phyloP scores from a whole-genome alignment of 2,113 vertebrate genomes.

The Poeciliopsis prolifica region DNA sequence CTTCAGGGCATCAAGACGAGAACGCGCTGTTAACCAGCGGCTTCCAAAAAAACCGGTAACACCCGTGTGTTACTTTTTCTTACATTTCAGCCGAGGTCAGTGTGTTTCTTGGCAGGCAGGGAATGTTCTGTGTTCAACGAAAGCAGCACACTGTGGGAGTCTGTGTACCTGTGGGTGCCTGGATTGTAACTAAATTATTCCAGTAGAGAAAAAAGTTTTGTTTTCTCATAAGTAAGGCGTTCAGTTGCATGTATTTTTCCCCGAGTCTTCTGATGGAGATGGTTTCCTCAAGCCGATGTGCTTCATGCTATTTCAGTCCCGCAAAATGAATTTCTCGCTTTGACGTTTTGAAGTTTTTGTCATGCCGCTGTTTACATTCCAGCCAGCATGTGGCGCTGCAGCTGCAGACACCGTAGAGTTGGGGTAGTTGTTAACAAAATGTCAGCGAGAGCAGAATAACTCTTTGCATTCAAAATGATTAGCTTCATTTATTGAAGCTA shows the following conservation, averaged over 20 bases:
- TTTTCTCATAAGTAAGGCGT: not conserved
- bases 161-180: not conserved
- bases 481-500: too few relatives aligned
- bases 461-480: not conserved
- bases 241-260: not conserved
- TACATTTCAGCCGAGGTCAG: not conserved
- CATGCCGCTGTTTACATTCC: not conserved
- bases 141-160: not conserved
- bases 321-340: not conserved
- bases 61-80: not conserved
- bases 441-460: not conserved
- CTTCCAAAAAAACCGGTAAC: not conserved
- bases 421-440: not conserved
- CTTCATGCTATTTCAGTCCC: not conserved
- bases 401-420: not conserved
- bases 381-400: not conserved
- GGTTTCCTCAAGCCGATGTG: not conserved
- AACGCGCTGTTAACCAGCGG: not conserved
- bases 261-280: not conserved
- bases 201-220: not conserved
- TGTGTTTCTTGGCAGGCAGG: not conserved
- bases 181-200: not conserved
- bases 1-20: conserved; percentile 26
- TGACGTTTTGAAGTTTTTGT: not conserved
- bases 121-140: not conserved